Evolutionary conservation across 2,888 invertebrate species (phyloP), one percentile per base, ranked within the genome.

Genomic region (Acronicta alni): DNA sequence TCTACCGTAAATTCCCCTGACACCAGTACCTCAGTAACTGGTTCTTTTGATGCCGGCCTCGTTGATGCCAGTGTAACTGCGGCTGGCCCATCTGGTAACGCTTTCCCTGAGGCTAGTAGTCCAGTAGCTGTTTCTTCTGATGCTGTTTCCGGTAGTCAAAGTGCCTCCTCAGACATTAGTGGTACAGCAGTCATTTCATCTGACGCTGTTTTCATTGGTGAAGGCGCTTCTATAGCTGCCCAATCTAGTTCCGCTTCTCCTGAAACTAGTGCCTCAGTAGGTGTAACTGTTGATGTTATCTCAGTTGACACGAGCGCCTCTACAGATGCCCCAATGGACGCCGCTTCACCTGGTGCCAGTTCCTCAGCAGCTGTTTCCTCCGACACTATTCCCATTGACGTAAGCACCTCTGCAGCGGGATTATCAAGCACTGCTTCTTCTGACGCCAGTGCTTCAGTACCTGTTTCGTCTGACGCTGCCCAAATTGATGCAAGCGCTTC

Each of bases 51-150:
- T 3, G 15, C 57, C 3, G 14, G 49, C 9, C 26, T 41, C 14
- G 0, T 26, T 30, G 46, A 20, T 0, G 26, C 43, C 14, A 10
- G 6, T 8, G 2, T 10, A 1, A 43, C 54, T 8, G 37, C 49
- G 23, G 35, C 45, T 6, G 46, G 42, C 16, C 6, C 48, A 8
- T 15, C 57, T 37, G 57, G 42, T 1, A 15, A 54, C 9, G 35
- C 18, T 16, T 23, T 47, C 12, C 32, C 57, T 32, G 71, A 54
- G 39, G 52, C 39, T 18, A 41, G 60, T 23, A 38, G n/a, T 0
- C 39, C 45, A 26, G 51, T 35, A 16, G 20, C 42, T 14, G 26
- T 10, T 42, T 4, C 35, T 8, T 14, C 48, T 1, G 32, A 12
- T 0, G 1, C 10, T 0, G 8, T 8, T 0, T 0, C 62, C 4